Base-by-base conservation (phyloP, 2,797 vertebrate genomes). In the Oryzias sinensis region DNA sequence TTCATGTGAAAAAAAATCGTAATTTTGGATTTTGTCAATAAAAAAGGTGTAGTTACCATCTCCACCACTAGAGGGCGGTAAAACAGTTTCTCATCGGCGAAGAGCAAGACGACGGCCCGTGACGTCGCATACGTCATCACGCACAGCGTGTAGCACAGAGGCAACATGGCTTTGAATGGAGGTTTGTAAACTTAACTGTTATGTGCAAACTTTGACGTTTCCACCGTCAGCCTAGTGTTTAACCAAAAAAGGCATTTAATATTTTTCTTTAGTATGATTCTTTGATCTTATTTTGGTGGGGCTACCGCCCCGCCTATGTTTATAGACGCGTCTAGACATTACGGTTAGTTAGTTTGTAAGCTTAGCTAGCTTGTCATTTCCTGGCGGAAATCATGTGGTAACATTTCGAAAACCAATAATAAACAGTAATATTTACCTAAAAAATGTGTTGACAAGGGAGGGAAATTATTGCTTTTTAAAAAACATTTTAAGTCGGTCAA, bases 101-200 rank as follows among this genome's bases (percentile, higher is more conserved):
- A 76, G 53, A 81, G 64, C 44, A 43, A 0, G 0, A 41, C 0
- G 20, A 5, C n/a, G 5, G 29, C 29, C 7, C 29, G 0, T 33
- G 29, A 0, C 0, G n/a, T 4, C 65, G 62, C 33, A 2, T 11
- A 73, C 86, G 77, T 82, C 77, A 82, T 81, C 54, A 53, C 88
- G 77, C 59, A 77, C 55, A 82, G 77, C 86, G 86, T 81, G 77
- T 20, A 57, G 69, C 76, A 47, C 59, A 40, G 79, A 63, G 65
- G 78, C 84, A 89, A 84, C 80, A 90, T 90, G 88, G 83, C 84
- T 80, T 71, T 89, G 79, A 89, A 90, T 87, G 85, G 87, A 87
- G 88, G 88, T 88, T 60, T 70, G 88, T 88, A 9, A 77, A 70
- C 70, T 81, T 50, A 3, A 50, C 48, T 59, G 13, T 71, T 43